These are phyloP conservation scores for Dipodomys stephensi DNA, from an alignment of 2,113 vertebrate species.

Conservation along the genomic window DNA sequence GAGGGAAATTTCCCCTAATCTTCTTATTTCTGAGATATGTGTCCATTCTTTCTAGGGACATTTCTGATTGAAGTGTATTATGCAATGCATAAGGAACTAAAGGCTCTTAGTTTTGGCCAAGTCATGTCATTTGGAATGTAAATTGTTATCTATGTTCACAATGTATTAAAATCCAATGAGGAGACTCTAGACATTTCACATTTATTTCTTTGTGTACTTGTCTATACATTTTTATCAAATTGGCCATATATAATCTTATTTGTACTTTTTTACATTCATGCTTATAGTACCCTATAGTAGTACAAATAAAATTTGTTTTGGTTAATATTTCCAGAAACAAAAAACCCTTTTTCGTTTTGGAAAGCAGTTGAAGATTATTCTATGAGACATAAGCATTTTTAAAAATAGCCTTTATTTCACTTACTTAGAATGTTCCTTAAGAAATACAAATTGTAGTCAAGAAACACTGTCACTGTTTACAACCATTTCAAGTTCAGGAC, in stretches of 20 bases:
- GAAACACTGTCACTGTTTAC: background rate
- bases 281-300: background rate
- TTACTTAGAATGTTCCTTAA: background rate
- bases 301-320: slow-evolving; percentile 20
- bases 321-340: background rate
- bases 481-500: background rate
- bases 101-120: too few relatives aligned
- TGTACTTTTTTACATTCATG: background rate
- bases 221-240: background rate
- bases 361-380: slow-evolving; percentile 16
- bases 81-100: fast-evolving
- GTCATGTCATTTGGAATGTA: too few relatives aligned
- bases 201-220: background rate
- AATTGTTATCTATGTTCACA: background rate
- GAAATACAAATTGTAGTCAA: slow-evolving; percentile 26
- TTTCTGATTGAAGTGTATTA: too few relatives aligned
- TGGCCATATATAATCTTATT: background rate
- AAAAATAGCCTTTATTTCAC: slow-evolving; percentile 3
- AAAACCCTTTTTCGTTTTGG: background rate
- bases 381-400: background rate
- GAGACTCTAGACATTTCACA: background rate
- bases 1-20: background rate
- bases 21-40: background rate
- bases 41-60: background rate
- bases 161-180: background rate